A percentile compares a stretch with the other conserved stretches of the same genome.
These are phyloP conservation scores for Liparis tanakae DNA, from an alignment of 2,797 vertebrate genomes.

Conservation along the genomic window DNA sequence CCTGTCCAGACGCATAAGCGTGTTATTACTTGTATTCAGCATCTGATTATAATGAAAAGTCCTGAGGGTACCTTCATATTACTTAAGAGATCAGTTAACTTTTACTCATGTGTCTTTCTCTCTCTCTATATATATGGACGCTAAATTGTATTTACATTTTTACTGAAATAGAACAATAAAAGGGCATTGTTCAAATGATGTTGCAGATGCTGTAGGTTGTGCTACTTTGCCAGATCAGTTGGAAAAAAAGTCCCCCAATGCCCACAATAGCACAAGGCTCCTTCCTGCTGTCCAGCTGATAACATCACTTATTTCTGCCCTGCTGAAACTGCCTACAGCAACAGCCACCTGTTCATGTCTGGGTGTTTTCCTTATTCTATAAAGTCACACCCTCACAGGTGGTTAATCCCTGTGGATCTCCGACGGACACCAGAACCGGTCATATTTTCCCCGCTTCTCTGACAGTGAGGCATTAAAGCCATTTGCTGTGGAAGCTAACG, in stretches of 20 bases:
- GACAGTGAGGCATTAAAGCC: constrained; percentile 69
- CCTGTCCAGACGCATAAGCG: not conserved
- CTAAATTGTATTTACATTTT: not conserved
- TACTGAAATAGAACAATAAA: not conserved
- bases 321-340: constrained; percentile 55
- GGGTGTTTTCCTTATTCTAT: constrained; percentile 54
- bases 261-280: constrained; percentile 14
- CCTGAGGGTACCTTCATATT: not conserved
- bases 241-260: constrained; percentile 8
- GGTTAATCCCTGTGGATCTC: constrained; percentile 60
- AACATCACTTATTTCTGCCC: constrained; percentile 52
- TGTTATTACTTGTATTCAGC: not conserved
- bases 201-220: constrained; percentile 13
- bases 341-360: constrained; percentile 59
- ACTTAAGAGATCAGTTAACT: not conserved
- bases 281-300: constrained; percentile 33
- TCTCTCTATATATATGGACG: not conserved
- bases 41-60: not conserved
- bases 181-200: not conserved
- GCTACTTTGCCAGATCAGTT: constrained; percentile 1
- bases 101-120: not conserved
- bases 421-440: constrained; percentile 60
- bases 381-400: constrained; percentile 66
- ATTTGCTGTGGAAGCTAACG: constrained; percentile 51
- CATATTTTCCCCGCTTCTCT: constrained; percentile 52